Percentiles rank a stretch among this genome's conserved stretches.
These are phyloP conservation scores for Ashinkailepas kermadecensis DNA, from an alignment of 2,888 invertebrate genomes.

Conservation along the genomic window DNA sequence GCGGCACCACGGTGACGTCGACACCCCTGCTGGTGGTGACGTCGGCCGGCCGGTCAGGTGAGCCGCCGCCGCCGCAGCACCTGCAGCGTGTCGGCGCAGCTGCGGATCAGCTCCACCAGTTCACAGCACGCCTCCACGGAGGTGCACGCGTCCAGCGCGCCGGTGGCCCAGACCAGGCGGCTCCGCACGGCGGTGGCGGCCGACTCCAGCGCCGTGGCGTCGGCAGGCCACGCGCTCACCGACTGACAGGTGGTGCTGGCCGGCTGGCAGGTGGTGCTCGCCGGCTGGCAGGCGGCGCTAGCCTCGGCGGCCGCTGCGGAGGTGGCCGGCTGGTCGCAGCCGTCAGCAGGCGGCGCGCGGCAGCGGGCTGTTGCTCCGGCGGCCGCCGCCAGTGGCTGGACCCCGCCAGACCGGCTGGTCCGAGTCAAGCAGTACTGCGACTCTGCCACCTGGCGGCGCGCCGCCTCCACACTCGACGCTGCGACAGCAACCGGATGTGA, in stretches of 20 bases:
- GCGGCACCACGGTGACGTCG: too few relatives aligned
- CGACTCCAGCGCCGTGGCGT: background rate
- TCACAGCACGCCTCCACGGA: background rate
- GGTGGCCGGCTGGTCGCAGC: background rate
- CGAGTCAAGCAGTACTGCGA: slow-evolving; percentile 24
- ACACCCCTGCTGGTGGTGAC: too few relatives aligned
- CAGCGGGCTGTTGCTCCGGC: too few relatives aligned
- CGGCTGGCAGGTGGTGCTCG: background rate
- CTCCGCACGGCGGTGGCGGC: background rate
- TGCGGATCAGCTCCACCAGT: background rate
- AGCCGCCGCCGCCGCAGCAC: background rate
- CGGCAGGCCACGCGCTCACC: background rate
- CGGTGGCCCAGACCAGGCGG: background rate
- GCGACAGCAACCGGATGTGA: background rate
- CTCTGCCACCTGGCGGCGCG: slow-evolving; percentile 32
- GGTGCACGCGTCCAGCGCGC: background rate
- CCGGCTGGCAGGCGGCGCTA: background rate
- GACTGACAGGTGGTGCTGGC: background rate
- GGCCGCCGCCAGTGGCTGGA: too few relatives aligned
- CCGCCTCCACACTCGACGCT: slow-evolving; percentile 32
- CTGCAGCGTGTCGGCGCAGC: background rate
- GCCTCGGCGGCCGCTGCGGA: background rate
- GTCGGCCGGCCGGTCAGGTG: too few relatives aligned
- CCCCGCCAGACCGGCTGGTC: too few relatives aligned
- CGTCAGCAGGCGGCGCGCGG: background rate